Base-by-base conservation (phyloP, 1,140 invertebrate species). In the Solenopsis fugax region DNA sequence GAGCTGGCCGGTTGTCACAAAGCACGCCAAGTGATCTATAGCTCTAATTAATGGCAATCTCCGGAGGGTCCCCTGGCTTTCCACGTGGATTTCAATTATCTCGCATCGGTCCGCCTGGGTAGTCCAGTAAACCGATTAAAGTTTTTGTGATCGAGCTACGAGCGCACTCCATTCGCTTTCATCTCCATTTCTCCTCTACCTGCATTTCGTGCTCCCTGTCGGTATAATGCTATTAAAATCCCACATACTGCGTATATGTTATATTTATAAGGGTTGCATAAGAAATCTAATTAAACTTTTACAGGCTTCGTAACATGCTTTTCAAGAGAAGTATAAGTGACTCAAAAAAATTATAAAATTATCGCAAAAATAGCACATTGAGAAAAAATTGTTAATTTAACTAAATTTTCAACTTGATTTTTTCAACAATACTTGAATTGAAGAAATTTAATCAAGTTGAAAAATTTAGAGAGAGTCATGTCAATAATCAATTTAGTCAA, bases 21-120 rank as follows among this genome's bases (percentile, higher is more conserved):
- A 85, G 88, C 87, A 84, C 71, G 72, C 80, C 81, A 75, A 87
- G 87, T 93, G 92, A 93, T 93, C 92, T 93, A 93, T 93, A 89
- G 89, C 75, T 92, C 90, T 93, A 93, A 93, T 93, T 93, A 93
- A 93, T 93, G 91, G 89, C 88, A 89, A 92, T 92, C 92, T 91
- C 92, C 87, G 73, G 89, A 91, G 92, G 88, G 88, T 84, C 54
- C 45, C 69, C 72, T 90, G 81, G 91, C 89, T 93, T 92, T 92
- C 90, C 92, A 89, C 91, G 88, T 92, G 89, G 92, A 90, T 93
- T 93, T 93, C 92, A 93, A 93, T 93, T 93, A 93, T 90, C 90
- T 93, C 67, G 87, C 90, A 91, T 91, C 87, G 84, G 87, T 85
- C 88, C 73, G 56, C 50, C 77, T 60, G 76, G 67, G 12, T 72